Base-by-base conservation (phyloP, 2,888 invertebrate species). In the Drosophila antonietae region DNA sequence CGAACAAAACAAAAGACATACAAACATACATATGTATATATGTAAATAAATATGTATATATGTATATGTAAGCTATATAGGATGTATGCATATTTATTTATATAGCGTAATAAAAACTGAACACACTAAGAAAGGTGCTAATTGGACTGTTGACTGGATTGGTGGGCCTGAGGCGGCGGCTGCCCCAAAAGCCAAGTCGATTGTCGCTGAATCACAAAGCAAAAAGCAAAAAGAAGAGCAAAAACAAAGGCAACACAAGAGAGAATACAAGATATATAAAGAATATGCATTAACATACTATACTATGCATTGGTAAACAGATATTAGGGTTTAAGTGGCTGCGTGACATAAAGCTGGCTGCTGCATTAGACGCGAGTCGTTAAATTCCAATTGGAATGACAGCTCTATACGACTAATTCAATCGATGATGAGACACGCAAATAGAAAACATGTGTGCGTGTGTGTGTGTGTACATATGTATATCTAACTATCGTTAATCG, bases 121-220 rank as follows among this genome's bases (percentile, higher is more conserved):
- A 7, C 10, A 33, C n/a, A 71, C 35, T 44, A 56, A 56, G 55
- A 72, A 52, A 72, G 62, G 55, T 72, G 69, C 51, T 70, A 70
- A 70, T 70, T 70, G 57, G 20, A 47, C 69, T 71, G 69, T 61
- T 55, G 61, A 71, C 65, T 62, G 43, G 52, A 23, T 39, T 28
- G 39, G 20, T 20, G 20, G 20, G 20, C 20, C 20, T 20, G 20
- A 20, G 41, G 41, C 10, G 53, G 60, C 33, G 61, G 35, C 62
- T 56, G 70, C 12, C 70, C 55, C 33, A 52, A 68, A 58, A 68
- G 49, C 39, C 68, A 56, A 68, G 0, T 59, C 46, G 44, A 68
- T 39, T 46, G 31, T 49, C 18, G 60, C 60, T 69, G 61, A 69
- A 69, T 59, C 71, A 69, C 47, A 51, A 37, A 41, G 33, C 46